Base-by-base conservation (phyloP, 2,797 vertebrate species). In the Orientallactaga sibirica region DNA sequence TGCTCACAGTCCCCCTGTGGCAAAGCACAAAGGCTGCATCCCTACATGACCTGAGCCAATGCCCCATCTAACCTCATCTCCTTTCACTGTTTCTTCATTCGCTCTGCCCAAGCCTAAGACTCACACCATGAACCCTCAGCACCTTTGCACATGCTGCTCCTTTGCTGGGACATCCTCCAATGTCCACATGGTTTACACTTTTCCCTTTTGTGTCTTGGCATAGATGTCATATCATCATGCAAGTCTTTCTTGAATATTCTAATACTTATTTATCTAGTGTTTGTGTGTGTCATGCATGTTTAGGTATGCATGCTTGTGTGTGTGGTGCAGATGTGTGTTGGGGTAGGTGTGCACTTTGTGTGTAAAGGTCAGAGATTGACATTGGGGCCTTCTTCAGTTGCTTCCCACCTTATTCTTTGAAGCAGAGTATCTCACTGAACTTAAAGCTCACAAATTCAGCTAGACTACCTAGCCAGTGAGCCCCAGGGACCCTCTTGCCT, bases 1-100 rank as follows among this genome's bases (percentile, higher is more conserved):
- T 48, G 48, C 64, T 88, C 66, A 93, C 68, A 52, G 19, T n/a
- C 16, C 41, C 55, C 12, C 48, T 11, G 0, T 7, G 16, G 24
- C 12, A 52, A 67, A 87, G 61, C 55, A 58, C 64, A 22, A 86
- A 27, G 66, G 67, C 52, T 41, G 64, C 29, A 37, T 16, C 29
- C 10, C 20, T 2, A 15, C 0, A 0, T 2, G 78, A 76, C 29
- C 70, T 64, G 29, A 19, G 27, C 33, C 80, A 24, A 1, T 3
- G 2, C 29, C 61, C 80, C 43, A 9, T 37, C 48, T 73, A 15
- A 33, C 29, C 29, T 9, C 4, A 20, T n/a, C 58, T 41, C 77
- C 84, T 77, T 61, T 37, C 8, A 0, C 16, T 7, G 61, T 85
- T 37, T 33, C 6, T 58, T 83, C 6, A 3, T 4, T 67, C 41